These are phyloP conservation scores for Doris montereyensis DNA, from an alignment of 2,888 invertebrate genomes.

Conservation along the genomic window DNA sequence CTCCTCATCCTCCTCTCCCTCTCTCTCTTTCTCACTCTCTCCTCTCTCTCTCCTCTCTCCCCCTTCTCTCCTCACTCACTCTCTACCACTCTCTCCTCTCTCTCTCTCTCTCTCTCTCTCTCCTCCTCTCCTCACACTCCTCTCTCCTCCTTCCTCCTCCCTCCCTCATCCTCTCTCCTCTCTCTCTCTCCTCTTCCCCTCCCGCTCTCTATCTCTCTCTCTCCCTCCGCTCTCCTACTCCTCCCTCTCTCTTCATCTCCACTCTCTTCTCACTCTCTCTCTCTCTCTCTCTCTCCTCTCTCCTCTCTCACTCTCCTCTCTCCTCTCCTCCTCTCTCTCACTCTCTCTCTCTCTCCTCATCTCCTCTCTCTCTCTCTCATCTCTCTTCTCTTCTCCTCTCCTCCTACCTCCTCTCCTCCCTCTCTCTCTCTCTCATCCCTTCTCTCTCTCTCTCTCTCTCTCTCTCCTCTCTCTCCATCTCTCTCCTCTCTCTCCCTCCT, in stretches of 20 bases:
- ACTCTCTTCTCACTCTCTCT: background rate
- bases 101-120: background rate
- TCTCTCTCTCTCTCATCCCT: background rate
- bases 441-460: background rate
- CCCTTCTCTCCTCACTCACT: background rate
- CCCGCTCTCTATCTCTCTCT: background rate
- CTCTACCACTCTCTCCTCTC: background rate
- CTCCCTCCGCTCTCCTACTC: too few relatives aligned
- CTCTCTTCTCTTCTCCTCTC: background rate
- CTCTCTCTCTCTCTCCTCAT: background rate
- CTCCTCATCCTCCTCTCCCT: conserved; percentile 11
- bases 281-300: background rate
- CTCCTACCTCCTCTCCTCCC: background rate
- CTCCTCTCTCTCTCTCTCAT: background rate
- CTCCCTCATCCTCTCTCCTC: background rate
- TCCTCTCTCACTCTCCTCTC: background rate
- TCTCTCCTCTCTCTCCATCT: background rate
- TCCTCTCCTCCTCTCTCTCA: background rate
- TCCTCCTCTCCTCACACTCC: background rate
- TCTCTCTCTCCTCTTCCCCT: background rate
- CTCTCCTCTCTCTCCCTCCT: background rate
- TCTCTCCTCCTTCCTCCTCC: background rate
- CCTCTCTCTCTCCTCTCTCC: background rate
- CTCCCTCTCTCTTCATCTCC: too few relatives aligned
- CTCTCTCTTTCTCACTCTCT: conserved; percentile 18